These are phyloP conservation scores for Sinodicranocentrus sp. DNA, from an alignment of 2,888 invertebrate genomes.

Conservation along the genomic window DNA sequence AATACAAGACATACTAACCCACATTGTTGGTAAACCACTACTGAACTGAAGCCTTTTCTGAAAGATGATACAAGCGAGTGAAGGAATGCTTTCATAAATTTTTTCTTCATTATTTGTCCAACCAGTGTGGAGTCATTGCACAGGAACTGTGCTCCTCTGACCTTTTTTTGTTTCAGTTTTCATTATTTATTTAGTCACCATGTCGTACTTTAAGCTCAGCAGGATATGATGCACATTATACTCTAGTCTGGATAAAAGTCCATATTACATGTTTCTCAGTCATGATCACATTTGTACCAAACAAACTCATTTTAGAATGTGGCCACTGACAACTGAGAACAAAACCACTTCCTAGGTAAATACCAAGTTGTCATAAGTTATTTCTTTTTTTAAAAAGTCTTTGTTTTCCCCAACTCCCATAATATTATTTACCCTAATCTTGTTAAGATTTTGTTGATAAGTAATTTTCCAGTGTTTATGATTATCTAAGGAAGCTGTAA, in stretches of 20 bases:
- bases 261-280: no score
- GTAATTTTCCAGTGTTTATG: neutral
- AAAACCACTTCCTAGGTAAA: neutral
- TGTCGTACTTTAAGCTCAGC: neutral
- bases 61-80: no score
- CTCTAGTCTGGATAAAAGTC: neutral
- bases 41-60: no score
- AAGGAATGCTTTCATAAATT: neutral
- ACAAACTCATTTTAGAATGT: no score
- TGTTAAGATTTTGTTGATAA: neutral
- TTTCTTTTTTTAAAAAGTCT: no score
- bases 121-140: neutral
- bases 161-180: constrained; percentile 5
- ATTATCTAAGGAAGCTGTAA: no score
- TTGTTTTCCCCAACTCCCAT: no score
- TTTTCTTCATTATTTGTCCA: neutral
- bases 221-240: neutral
- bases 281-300: no score
- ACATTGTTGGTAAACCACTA: no score
- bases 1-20: no score
- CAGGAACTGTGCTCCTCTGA: neutral
- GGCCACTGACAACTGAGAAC: no score
- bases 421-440: neutral
- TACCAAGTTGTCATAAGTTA: no score
- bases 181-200: neutral